Conservation (phyloP, 2,113 vertebrate species). For the Heloderma charlesbogerti region DNA sequence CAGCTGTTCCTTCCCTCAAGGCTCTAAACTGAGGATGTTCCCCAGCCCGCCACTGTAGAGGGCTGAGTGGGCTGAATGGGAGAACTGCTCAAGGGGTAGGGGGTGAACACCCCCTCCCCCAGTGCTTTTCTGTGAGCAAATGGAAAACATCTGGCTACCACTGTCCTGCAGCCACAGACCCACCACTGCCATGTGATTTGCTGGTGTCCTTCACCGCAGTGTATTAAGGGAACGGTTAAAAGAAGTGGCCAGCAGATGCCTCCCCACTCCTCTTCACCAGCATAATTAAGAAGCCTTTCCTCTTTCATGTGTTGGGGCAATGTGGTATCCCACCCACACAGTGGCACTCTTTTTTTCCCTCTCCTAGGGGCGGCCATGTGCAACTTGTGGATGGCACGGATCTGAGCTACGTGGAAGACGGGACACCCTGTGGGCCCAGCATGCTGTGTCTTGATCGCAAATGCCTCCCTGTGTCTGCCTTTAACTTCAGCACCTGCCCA, state of each 20-base stretch:
- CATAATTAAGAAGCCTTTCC: background rate
- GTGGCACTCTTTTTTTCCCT: background rate
- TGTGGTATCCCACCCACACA: background rate
- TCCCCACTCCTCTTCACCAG: background rate
- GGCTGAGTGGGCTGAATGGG: background rate
- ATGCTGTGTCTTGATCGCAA: slow-evolving; percentile 94
- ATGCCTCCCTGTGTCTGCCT: slow-evolving; percentile 89
- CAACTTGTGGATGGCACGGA: slow-evolving; percentile 91
- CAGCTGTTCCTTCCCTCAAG: background rate
- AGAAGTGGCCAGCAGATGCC: too few relatives aligned
- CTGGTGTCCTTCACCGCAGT: background rate
- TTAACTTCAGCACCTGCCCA: slow-evolving; percentile 93
- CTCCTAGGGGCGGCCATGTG: slow-evolving; percentile 88
- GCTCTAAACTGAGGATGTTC: background rate
- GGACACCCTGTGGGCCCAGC: slow-evolving; percentile 92
- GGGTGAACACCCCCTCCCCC: background rate
- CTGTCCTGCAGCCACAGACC: background rate
- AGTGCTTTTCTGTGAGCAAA: background rate
- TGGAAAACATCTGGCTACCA: background rate
- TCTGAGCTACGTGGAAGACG: slow-evolving; percentile 94
- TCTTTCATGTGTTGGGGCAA: background rate
- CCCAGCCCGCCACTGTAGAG: background rate
- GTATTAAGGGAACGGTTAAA: background rate
- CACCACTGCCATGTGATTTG: background rate
- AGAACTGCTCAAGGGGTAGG: background rate